phyloP scores from a whole-genome alignment of 2,888 invertebrate species.

The Caradrina kadenii region DNA sequence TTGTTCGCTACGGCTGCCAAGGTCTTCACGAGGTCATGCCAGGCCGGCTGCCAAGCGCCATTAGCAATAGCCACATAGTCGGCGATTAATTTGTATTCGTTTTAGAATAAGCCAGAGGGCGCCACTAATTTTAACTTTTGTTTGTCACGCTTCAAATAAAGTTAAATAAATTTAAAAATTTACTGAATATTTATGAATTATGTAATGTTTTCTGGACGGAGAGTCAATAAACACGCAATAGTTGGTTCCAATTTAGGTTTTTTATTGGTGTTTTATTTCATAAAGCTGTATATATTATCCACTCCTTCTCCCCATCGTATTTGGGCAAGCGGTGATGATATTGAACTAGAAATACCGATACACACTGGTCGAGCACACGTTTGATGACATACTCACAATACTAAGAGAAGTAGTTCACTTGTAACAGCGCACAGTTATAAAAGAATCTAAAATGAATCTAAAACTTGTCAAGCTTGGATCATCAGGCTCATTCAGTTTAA shows the following conservation, averaged over 20 bases:
- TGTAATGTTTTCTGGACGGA: constrained; percentile 88
- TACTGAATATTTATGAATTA: constrained; percentile 80
- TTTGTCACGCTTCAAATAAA: constrained; percentile 87
- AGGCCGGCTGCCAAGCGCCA: constrained; percentile 75
- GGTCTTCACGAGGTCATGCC: constrained; percentile 67
- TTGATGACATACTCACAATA: no score
- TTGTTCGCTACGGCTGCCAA: constrained; percentile 67
- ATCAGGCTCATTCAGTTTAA: no score
- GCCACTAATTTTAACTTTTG: constrained; percentile 81
- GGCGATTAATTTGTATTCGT: constrained; percentile 89
- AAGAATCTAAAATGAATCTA: no score
- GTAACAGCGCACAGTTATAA: no score
- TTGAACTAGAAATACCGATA: no score
- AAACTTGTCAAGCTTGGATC: no score
- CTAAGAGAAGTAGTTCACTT: no score
- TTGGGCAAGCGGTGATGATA: no score
- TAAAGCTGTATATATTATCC: background rate
- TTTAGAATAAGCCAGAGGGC: constrained; percentile 89
- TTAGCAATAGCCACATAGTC: constrained; percentile 91
- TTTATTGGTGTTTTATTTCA: constrained; percentile 63
- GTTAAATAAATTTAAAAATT: constrained; percentile 81
- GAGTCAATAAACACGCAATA: constrained; percentile 91
- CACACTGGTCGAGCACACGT: no score
- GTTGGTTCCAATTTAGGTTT: constrained; percentile 88
- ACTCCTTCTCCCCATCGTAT: no score